Evolutionary conservation across 2,797 vertebrate species (phyloP).

Genomic region (Pseudopleuronectes americanus): DNA sequence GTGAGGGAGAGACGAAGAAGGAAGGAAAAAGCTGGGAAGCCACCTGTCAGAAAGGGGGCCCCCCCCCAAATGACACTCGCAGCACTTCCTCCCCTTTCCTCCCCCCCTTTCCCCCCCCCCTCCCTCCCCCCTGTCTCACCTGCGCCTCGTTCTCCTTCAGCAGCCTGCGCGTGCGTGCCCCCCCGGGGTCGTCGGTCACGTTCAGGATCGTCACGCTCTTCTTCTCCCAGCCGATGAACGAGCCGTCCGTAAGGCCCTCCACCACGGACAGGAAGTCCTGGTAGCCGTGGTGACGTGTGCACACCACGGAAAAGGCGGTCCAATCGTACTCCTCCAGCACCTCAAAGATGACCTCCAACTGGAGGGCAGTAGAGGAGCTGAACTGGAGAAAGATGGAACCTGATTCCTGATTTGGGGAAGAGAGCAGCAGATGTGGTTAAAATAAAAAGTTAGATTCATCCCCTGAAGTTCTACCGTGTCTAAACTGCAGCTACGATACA

Average conservation of each 20-base stretch:
- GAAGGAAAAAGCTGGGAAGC: conserved; percentile 78
- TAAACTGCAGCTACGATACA: conserved; percentile 30
- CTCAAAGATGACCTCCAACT: conserved; percentile 95
- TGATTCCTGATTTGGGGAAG: conserved; percentile 87
- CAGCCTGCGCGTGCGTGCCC: conserved; percentile 87
- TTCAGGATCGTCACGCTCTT: conserved; percentile 94
- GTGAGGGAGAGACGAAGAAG: conserved; percentile 79
- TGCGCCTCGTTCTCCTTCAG: conserved; percentile 93
- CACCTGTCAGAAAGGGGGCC: conserved; percentile 66
- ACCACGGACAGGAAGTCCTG: conserved; percentile 94
- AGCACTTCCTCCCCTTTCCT: conserved; percentile 77
- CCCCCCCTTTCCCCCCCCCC: conserved; percentile 65
- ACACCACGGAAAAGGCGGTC: conserved; percentile 94
- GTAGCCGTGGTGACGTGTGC: conserved; percentile 93
- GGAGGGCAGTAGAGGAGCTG: conserved; percentile 93
- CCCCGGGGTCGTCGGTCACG: conserved; percentile 89
- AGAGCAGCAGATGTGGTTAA: conserved; percentile 69
- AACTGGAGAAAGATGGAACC: conserved; percentile 96
- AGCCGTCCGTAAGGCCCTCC: conserved; percentile 94
- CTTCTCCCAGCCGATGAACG: conserved; percentile 97
- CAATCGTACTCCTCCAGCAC: conserved; percentile 97
- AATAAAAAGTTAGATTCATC: conserved; percentile 20
- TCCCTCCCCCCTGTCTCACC: conserved; percentile 83
- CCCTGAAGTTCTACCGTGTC: conserved; percentile 21
- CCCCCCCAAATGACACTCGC: conserved; percentile 57